Base-by-base conservation (phyloP, 2,113 vertebrate species). In the Oryzias curvinotus region DNA sequence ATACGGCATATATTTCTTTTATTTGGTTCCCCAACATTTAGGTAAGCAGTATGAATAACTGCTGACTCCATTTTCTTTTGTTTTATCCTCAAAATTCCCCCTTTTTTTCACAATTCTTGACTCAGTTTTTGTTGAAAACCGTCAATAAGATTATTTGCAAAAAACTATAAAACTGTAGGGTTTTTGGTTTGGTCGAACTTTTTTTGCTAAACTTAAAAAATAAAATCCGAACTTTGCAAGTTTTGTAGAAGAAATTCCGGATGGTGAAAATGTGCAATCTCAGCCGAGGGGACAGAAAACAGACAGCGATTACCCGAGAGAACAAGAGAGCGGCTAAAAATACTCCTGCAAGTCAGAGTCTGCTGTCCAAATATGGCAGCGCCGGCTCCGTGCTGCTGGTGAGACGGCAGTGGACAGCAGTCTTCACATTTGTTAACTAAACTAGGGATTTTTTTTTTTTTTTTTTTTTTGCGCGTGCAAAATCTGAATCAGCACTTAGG, bases 301-400 rank as follows among this genome's bases (percentile, higher is more conserved):
- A 88, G 82, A 82, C 68, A 30, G 83, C 78, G 76, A 81, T 87
- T 71, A 79, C 73, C 68, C 62, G 7, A 43, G 71, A 77, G 83
- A 87, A 86, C 82, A 85, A 87, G 78, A 80, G 81, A 63, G 45
- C 5, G 73, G 81, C 89, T 91, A 91, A 88, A 91, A 90, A 90
- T 90, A 88, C 85, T 52, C 65, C 67, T 47, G 57, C 69, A 59
- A 74, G 67, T 72, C 61, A 48, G 71, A 71, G 73, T 82, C 30
- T 14, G 1, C 77, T 69, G 78, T 70, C 89, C 89, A 84, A 89
- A 91, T 91, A 91, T 85, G 88, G 88, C 62, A 82, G 78, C 62
- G 8, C 77, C 62, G 73, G 60, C 60, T 60, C 50, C 1, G 48
- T n/a, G 62, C 64, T 62, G 69, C 72, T 62, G 61, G 15, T 5